phyloP scores from a whole-genome alignment of 2,888 invertebrate species.

The Temnothorax unifasciatus region DNA sequence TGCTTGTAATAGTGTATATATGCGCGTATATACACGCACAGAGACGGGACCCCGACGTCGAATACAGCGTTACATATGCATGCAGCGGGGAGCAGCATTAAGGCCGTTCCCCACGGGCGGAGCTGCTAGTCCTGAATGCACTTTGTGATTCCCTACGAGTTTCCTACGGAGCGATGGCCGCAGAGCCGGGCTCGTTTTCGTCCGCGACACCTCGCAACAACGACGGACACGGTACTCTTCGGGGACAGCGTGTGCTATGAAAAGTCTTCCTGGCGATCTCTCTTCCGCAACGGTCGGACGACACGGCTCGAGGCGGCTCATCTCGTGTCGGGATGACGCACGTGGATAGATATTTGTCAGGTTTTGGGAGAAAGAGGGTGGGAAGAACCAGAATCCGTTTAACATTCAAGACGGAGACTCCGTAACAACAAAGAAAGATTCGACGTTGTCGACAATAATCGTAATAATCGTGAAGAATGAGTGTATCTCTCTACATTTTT shows the following conservation, averaged over 20 bases:
- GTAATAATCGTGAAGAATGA: slow-evolving; percentile 10
- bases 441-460: background rate
- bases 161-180: slow-evolving; percentile 35
- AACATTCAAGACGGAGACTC: background rate
- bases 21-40: background rate
- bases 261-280: slow-evolving; percentile 1
- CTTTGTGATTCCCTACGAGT: slow-evolving; percentile 61
- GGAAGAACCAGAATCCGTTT: slow-evolving; percentile 8
- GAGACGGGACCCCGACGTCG: slow-evolving; percentile 26
- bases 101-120: slow-evolving; percentile 63
- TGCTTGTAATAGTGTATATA: background rate
- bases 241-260: background rate
- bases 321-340: slow-evolving; percentile 6
- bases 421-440: background rate
- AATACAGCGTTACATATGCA: slow-evolving; percentile 66
- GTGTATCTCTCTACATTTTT: background rate
- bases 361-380: background rate
- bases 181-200: slow-evolving; percentile 13
- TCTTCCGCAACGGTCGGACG: background rate
- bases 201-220: slow-evolving; percentile 32
- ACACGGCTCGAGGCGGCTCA: background rate
- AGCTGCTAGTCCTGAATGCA: slow-evolving; percentile 69
- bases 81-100: slow-evolving; percentile 63
- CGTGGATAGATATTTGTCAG: background rate
- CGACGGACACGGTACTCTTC: slow-evolving; percentile 3